phyloP scores from a whole-genome alignment of 1,140 invertebrate species.

The Drosophila pallidifrons region DNA sequence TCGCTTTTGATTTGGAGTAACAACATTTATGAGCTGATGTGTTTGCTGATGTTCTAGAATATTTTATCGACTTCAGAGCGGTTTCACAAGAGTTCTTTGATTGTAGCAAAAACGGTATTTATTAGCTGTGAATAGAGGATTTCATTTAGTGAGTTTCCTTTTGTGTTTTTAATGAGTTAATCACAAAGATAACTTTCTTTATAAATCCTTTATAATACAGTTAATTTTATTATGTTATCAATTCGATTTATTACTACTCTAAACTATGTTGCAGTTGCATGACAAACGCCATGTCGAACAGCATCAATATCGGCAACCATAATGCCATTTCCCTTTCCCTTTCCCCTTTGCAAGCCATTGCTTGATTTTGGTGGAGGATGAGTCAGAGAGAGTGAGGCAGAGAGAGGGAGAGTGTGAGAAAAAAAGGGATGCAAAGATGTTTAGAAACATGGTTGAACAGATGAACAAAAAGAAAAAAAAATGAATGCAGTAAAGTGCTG shows the following conservation, averaged over 20 bases:
- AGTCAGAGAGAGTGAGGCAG: background rate
- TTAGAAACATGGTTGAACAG: constrained; percentile 51
- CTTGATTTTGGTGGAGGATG: constrained; percentile 17
- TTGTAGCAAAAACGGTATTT: background rate
- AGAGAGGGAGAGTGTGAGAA: background rate
- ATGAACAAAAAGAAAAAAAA: constrained; percentile 19
- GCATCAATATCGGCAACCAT: constrained; percentile 44
- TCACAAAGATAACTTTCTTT: too few relatives aligned
- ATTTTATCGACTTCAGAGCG: background rate
- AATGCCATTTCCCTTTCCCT: constrained; percentile 20
- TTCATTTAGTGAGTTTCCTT: too few relatives aligned
- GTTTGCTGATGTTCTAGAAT: background rate
- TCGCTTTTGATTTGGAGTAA: constrained; percentile 17
- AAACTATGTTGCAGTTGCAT: background rate
- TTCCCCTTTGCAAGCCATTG: constrained; percentile 11
- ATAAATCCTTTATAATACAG: background rate
- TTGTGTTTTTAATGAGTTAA: too few relatives aligned
- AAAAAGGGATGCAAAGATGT: background rate
- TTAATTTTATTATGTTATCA: background rate
- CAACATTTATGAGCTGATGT: constrained; percentile 7
- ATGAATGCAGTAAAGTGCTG: constrained; percentile 32
- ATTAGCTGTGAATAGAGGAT: background rate
- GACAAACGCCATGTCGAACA: constrained; percentile 10
- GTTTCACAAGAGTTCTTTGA: background rate
- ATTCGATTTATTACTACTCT: background rate